Evolutionary conservation across 2,113 vertebrate species (phyloP).

Genomic region (Mastomys coucha): DNA sequence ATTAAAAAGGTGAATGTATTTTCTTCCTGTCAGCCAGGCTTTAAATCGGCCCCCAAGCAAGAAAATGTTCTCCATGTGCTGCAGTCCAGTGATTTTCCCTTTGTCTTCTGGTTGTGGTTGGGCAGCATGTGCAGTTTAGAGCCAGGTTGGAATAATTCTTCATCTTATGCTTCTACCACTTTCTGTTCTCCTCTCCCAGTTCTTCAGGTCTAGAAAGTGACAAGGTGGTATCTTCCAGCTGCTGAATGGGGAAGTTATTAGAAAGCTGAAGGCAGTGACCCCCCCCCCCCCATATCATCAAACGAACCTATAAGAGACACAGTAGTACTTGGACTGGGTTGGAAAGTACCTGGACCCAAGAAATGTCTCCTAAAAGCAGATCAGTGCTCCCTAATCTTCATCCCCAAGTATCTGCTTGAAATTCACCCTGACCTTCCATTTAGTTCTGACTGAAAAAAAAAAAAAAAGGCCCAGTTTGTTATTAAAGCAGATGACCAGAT

Average conservation of each 20-base stretch:
- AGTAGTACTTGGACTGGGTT: background rate
- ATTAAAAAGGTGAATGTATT: constrained; percentile 72
- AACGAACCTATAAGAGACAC: background rate
- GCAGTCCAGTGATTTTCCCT: background rate
- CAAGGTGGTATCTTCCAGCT: background rate
- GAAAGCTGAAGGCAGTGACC: background rate
- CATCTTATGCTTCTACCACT: background rate
- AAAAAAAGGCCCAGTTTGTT: background rate
- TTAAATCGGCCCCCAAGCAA: constrained; percentile 69
- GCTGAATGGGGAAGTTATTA: background rate
- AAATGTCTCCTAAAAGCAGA: background rate
- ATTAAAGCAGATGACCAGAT: background rate
- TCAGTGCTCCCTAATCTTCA: background rate
- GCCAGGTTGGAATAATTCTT: background rate
- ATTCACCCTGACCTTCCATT: background rate
- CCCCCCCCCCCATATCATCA: too few relatives aligned
- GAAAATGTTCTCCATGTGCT: constrained; percentile 44
- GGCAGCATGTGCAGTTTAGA: background rate
- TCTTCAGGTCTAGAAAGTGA: background rate
- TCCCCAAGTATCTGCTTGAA: background rate
- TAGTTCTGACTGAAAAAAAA: background rate
- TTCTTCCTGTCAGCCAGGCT: constrained; percentile 73
- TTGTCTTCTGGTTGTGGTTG: background rate
- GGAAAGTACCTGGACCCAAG: background rate
- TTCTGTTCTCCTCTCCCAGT: background rate